phyloP scores from a whole-genome alignment of 2,113 vertebrate species.

The Zonotrichia leucophrys region DNA sequence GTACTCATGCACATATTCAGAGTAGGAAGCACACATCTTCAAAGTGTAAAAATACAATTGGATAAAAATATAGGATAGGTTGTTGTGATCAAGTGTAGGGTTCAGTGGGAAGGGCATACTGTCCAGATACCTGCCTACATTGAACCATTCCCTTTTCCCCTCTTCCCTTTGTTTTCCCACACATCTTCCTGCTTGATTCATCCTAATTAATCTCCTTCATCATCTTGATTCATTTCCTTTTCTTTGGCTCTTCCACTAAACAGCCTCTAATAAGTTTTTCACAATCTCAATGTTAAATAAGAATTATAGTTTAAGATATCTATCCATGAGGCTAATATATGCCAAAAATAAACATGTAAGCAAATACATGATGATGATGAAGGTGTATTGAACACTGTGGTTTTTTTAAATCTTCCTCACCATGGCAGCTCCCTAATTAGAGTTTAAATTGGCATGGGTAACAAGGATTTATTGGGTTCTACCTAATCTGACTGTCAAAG shows the following conservation, averaged over 20 bases:
- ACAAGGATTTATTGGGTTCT: background rate
- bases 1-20: background rate
- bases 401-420: background rate
- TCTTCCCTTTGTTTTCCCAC: background rate
- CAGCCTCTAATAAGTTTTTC: background rate
- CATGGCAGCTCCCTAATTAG: background rate
- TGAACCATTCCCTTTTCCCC: background rate
- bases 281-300: background rate
- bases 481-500: background rate
- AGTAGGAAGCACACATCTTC: background rate
- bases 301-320: background rate
- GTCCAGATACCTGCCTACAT: background rate
- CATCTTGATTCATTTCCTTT: background rate
- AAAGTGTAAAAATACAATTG: background rate
- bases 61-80: background rate
- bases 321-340: background rate
- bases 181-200: background rate
- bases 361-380: background rate
- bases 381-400: background rate
- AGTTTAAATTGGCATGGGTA: background rate
- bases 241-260: background rate
- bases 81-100: background rate
- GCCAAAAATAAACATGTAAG: background rate
- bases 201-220: background rate
- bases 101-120: background rate